Percentiles rank a stretch among this genome's conserved stretches.
Conservation (phyloP, 2,888 invertebrate genomes). For the Tenodera sinensis region DNA sequence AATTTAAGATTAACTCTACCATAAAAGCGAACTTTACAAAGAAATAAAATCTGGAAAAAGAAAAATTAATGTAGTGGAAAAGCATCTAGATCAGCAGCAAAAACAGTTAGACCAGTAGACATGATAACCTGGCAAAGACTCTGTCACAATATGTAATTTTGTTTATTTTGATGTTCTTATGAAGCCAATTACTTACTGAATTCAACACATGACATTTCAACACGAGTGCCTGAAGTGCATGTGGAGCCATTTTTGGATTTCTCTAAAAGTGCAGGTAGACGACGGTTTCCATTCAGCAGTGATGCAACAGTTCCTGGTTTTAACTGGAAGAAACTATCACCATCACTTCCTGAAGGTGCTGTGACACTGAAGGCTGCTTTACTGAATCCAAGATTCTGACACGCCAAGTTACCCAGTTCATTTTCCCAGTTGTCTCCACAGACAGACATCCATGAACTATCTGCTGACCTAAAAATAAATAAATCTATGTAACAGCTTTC, state of each 20-base stretch:
- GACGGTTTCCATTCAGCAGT: not conserved
- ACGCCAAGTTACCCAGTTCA: conserved; percentile 52
- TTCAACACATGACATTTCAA: conserved; percentile 55
- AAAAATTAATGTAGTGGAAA: too few species aligned
- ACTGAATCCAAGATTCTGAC: conserved; percentile 53
- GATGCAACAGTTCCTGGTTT: conserved; percentile 38
- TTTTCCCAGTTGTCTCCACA: conserved; percentile 55
- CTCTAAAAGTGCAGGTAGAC: conserved; percentile 6
- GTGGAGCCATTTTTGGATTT: not conserved
- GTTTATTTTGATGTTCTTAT: too few species aligned
- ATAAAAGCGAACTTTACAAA: too few species aligned
- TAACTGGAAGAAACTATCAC: conserved; percentile 35
- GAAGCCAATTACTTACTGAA: conserved; percentile 44
- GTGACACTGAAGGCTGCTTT: conserved; percentile 43
- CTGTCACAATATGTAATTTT: too few species aligned
- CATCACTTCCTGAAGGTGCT: conserved; percentile 35
- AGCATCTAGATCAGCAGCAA: too few species aligned
- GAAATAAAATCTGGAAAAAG: too few species aligned
- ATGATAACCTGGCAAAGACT: too few species aligned
- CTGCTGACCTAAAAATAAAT: conserved; percentile 29
- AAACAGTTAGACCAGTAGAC: too few species aligned
- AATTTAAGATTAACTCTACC: too few species aligned
- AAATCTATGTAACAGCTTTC: not conserved
- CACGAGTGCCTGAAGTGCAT: conserved; percentile 42
- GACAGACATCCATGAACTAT: conserved; percentile 46